A percentile compares a stretch with the other conserved stretches of the same genome.
These are phyloP conservation scores for Heliothis subflexa DNA, from an alignment of 1,140 invertebrate species.

Conservation along the genomic window DNA sequence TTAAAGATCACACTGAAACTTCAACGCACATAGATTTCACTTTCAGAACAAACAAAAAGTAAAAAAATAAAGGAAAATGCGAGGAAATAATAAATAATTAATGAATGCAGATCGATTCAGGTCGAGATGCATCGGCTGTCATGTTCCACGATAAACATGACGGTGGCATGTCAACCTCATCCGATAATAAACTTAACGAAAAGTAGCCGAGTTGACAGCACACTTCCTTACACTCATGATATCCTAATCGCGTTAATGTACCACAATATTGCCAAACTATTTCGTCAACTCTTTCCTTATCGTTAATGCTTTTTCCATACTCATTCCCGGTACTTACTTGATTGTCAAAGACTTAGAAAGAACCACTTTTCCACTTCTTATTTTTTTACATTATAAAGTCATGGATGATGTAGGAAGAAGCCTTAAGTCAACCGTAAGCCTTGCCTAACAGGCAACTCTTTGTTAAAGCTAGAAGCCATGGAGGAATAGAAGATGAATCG, in stretches of 20 bases:
- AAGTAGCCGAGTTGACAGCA: conserved; percentile 26
- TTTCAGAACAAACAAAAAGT: no score
- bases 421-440: no score
- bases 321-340: neutral
- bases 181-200: conserved; percentile 37
- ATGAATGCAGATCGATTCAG: conserved; percentile 25
- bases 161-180: conserved; percentile 33
- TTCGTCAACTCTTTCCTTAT: conserved; percentile 1
- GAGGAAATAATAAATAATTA: neutral
- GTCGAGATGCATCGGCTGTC: conserved; percentile 37
- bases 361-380: no score
- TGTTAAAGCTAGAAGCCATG: no score
- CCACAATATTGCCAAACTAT: conserved; percentile 8
- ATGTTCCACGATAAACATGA: conserved; percentile 43
- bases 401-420: no score
- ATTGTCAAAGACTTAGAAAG: no score
- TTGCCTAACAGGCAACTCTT: no score
- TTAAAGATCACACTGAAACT: neutral
- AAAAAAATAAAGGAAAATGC: neutral
- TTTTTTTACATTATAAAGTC: no score
- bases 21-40: neutral
- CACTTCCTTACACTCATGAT: conserved; percentile 53
- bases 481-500: no score
- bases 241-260: conserved; percentile 43
- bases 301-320: neutral